Base-by-base conservation (phyloP, 2,888 invertebrate genomes). In the Augiades crinisus region DNA sequence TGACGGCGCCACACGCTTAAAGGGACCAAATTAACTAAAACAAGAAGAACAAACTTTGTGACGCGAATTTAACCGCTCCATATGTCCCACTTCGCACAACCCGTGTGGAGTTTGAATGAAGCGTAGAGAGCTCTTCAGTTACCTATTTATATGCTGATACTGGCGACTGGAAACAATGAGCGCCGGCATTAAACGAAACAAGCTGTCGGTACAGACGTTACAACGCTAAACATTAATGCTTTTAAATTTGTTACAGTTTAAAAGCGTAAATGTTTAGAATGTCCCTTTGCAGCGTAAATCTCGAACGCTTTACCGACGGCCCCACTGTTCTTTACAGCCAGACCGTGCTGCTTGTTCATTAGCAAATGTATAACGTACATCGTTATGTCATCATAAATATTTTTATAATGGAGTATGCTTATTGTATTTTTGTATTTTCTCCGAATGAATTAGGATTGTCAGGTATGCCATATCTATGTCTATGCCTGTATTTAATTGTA, bases 61-160 rank as follows among this genome's bases (percentile, higher is more conserved):
- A 22, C 31, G 47, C 14, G 47, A 33, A 22, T 47, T 47, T 38
- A 47, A 47, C 38, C 31, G 31, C 33, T 40, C 24, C 37, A 19
- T 33, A 34, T 41, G 40, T 41, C 24, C 49, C 21, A 49, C 41
- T 49, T 49, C 34, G 33, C 33, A 49, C 49, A 49, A 49, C 41
- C 41, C 49, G 41, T 27, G 41, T 24, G 8, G 6, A 49, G 24
- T 58, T 57, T 58, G 53, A 57, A 60, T 60, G 55, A 54, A 56
- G 56, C 47, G 56, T 56, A 54, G 53, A 56, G 53, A 57, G 57
- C 54, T 57, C 53, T 57, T 36, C 50, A 51, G 49, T 36, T 43
- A 21, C 43, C 43, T 22, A 45, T 34, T 45, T 34, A 45, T 22
- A 36, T 24, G 12, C 16, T 40, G 40, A 41, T 40, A 34, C 49